These are phyloP conservation scores for Drosophila buzzatii DNA, from an alignment of 2,888 invertebrate genomes.

Conservation along the genomic window DNA sequence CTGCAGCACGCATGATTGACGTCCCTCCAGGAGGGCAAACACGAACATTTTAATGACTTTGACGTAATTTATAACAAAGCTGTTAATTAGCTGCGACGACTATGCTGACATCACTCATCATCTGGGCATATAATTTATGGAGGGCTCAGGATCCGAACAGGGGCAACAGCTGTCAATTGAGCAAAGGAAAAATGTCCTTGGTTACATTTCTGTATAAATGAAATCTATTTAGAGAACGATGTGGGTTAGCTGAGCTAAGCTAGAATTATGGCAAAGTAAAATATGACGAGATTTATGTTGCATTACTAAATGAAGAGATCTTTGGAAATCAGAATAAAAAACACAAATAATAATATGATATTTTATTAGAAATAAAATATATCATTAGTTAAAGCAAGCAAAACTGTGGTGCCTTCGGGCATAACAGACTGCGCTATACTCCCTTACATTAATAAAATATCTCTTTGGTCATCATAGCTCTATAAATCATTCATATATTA, in stretches of 20 bases:
- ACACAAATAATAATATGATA: too few relatives aligned
- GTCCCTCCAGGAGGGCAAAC: constrained; percentile 48
- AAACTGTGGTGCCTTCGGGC: not conserved
- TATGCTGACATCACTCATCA: constrained; percentile 80
- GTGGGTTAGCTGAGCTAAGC: not conserved
- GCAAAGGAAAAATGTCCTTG: constrained; percentile 1
- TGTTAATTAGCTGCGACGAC: constrained; percentile 85
- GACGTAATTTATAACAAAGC: constrained; percentile 84
- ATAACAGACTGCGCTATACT: not conserved
- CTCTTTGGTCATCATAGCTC: not conserved
- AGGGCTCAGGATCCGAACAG: constrained; percentile 11
- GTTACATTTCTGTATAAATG: not conserved
- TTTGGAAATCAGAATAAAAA: too few relatives aligned
- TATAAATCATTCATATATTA: not conserved
- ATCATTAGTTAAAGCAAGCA: not conserved
- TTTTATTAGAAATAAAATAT: too few relatives aligned
- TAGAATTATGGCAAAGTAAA: not conserved
- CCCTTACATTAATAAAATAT: not conserved
- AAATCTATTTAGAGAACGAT: not conserved
- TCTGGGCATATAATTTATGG: constrained; percentile 77
- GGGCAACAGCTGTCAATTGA: constrained; percentile 37
- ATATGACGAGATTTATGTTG: not conserved
- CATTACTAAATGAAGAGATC: not conserved
- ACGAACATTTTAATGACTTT: constrained; percentile 74
- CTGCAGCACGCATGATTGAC: constrained; percentile 79